phyloP scores from a whole-genome alignment of 2,888 invertebrate genomes.

The Lithophane socia region DNA sequence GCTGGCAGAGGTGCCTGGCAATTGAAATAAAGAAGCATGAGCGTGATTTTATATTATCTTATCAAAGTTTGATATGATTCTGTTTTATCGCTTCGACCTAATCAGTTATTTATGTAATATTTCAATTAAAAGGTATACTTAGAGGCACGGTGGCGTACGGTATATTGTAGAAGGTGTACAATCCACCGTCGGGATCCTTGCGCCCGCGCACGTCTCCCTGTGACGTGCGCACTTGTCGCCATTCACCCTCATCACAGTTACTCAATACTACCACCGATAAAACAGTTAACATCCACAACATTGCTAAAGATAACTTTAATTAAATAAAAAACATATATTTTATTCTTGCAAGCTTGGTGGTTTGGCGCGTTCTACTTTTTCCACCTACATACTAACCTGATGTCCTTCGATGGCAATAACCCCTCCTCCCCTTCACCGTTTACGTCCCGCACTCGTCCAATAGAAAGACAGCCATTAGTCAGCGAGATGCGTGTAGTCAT shows the following conservation, averaged over 20 bases:
- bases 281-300: conserved; percentile 33
- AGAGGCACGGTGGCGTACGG: conserved; percentile 77
- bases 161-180: conserved; percentile 73
- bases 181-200: conserved; percentile 64
- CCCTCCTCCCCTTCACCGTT: not conserved
- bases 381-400: conserved; percentile 1
- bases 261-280: conserved; percentile 13
- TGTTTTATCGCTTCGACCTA: too few relatives aligned
- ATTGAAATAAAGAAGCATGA: conserved; percentile 9
- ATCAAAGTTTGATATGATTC: conserved; percentile 18
- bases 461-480: conserved; percentile 16
- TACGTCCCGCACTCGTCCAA: not conserved
- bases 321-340: not conserved
- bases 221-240: conserved; percentile 62
- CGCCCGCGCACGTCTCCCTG: conserved; percentile 76
- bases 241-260: conserved; percentile 53
- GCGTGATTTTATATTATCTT: conserved; percentile 5
- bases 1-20: conserved; percentile 74
- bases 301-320: conserved; percentile 1
- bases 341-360: not conserved
- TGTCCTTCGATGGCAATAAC: not conserved
- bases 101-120: not conserved
- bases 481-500: not conserved
- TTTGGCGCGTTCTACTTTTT: not conserved
- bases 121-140: not conserved